A percentile compares a stretch with the other conserved stretches of the same genome.
These are phyloP conservation scores for Pygocentrus nattereri DNA, from an alignment of 2,797 vertebrate species.

Conservation along the genomic window DNA sequence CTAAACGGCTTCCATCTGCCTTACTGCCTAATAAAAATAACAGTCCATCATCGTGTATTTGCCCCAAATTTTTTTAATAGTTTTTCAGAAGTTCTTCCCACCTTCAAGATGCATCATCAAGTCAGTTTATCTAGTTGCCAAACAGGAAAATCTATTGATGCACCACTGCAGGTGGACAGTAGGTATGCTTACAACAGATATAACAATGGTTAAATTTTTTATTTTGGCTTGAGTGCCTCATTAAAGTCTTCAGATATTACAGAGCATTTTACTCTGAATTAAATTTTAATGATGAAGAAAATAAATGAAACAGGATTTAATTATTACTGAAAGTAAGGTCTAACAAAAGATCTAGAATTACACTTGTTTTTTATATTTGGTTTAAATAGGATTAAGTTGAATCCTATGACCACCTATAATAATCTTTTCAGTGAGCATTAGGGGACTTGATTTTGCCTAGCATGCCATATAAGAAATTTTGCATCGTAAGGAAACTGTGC, in stretches of 20 bases:
- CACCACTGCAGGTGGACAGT: too few species aligned
- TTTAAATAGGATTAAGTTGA: not conserved
- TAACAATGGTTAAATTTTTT: too few species aligned
- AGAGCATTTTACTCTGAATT: not conserved
- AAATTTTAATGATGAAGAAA: not conserved
- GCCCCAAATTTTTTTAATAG: not conserved
- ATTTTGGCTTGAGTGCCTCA: too few species aligned
- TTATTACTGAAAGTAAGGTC: not conserved
- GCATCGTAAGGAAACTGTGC: conserved; percentile 11
- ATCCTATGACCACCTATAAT: not conserved
- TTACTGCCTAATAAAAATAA: too few species aligned
- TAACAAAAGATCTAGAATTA: not conserved
- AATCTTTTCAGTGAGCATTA: not conserved
- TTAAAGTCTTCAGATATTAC: too few species aligned
- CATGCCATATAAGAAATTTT: conserved; percentile 2
- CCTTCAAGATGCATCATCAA: not conserved
- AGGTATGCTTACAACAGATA: too few species aligned
- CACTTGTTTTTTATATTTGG: not conserved
- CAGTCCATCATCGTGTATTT: not conserved
- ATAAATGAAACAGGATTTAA: not conserved
- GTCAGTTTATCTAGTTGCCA: too few species aligned
- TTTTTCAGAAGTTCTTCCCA: not conserved
- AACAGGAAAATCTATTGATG: too few species aligned
- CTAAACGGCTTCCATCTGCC: too few species aligned
- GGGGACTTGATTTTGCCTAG: not conserved